Evolutionary conservation across 2,797 vertebrate species (phyloP).

Genomic region (Nannoperca obscura): DNA sequence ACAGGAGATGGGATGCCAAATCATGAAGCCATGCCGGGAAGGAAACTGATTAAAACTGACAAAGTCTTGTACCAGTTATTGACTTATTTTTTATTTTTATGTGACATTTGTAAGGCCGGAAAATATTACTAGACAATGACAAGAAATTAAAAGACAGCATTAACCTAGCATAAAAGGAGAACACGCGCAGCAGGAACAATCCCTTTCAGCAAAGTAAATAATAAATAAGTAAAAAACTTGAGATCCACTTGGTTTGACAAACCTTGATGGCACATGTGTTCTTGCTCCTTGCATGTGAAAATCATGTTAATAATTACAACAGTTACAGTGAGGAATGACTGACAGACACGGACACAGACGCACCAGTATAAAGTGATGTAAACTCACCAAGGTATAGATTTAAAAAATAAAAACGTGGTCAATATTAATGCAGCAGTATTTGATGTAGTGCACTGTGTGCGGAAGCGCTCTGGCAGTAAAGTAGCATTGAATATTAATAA

Average conservation of each 20-base stretch:
- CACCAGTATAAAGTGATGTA: slow-evolving; percentile 36
- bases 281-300: no score
- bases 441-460: slow-evolving; percentile 67
- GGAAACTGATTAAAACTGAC: slow-evolving; percentile 12
- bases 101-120: neutral
- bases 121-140: neutral
- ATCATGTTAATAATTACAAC: no score
- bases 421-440: slow-evolving; percentile 72
- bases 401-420: slow-evolving; percentile 68
- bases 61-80: slow-evolving; percentile 9
- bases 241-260: no score
- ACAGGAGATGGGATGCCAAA: neutral
- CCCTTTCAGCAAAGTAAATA: no score
- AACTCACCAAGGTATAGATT: slow-evolving; percentile 49
- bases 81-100: neutral
- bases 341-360: slow-evolving; percentile 13
- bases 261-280: no score
- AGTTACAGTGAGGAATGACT: neutral
- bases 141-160: no score
- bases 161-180: no score
- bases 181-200: no score
- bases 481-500: slow-evolving; percentile 79
- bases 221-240: no score
- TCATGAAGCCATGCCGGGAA: neutral
- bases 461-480: slow-evolving; percentile 71